Evolutionary conservation across 2,888 invertebrate species (phyloP).

Genomic region (Platycheirus albimanus): DNA sequence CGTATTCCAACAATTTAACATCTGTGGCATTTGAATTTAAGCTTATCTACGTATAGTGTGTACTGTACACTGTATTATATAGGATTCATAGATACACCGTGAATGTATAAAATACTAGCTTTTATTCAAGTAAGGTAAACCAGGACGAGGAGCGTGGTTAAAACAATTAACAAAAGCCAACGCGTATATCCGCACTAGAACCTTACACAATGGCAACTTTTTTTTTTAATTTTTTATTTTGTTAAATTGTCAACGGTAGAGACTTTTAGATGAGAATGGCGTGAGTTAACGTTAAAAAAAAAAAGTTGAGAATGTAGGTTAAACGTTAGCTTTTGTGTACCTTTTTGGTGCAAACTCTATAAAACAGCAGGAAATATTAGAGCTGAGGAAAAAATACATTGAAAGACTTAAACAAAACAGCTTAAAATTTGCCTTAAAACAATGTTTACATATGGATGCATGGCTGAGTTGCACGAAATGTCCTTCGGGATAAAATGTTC

Average conservation of each 20-base stretch:
- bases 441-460: neutral
- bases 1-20: constrained; percentile 4
- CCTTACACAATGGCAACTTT: constrained; percentile 4
- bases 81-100: no score
- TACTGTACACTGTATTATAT: no score
- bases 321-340: constrained; percentile 49
- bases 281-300: constrained; percentile 8
- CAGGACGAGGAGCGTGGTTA: constrained; percentile 25
- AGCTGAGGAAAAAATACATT: neutral
- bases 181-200: constrained; percentile 31
- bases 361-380: constrained; percentile 18
- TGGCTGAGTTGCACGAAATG: neutral
- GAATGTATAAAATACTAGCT: constrained; percentile 21
- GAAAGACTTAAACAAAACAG: constrained; percentile 11
- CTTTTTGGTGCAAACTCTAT: constrained; percentile 28
- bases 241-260: constrained; percentile 27
- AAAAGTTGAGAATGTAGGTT: constrained; percentile 55
- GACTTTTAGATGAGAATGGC: constrained; percentile 22
- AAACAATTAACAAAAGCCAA: constrained; percentile 39
- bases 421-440: constrained; percentile 7
- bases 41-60: no score
- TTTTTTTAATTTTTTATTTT: constrained; percentile 14
- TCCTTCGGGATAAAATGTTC: neutral
- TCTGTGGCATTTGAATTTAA: no score
- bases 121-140: no score